phyloP scores from a whole-genome alignment of 1,140 invertebrate genomes.

The Trichonephila clavipes region DNA sequence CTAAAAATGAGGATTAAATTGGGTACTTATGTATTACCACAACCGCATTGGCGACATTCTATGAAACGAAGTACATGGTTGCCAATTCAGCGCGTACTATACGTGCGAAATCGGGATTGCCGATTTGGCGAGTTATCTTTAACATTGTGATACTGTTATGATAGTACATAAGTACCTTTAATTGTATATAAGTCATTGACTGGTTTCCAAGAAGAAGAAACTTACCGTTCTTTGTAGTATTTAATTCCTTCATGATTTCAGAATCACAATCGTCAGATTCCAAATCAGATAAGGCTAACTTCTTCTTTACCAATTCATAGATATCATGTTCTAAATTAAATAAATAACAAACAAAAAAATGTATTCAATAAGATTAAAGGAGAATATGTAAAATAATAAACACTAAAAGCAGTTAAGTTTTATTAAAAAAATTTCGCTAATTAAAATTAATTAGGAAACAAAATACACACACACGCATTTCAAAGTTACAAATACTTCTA shows the following conservation, averaged over 20 bases:
- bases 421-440: no score
- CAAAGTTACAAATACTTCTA: no score
- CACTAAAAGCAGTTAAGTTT: not conserved
- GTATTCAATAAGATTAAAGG: not conserved
- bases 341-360: not conserved
- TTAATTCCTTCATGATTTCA: conserved; percentile 68
- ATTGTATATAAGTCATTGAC: not conserved
- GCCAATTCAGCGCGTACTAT: no score
- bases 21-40: no score
- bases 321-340: conserved; percentile 60
- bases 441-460: no score
- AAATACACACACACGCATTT: no score
- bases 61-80: no score
- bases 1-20: no score
- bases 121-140: no score
- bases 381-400: not conserved
- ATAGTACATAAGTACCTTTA: not conserved
- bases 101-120: no score
- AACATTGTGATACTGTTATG: no score
- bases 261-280: conserved; percentile 55
- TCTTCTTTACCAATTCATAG: conserved; percentile 48
- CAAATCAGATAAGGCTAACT: conserved; percentile 28
- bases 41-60: no score
- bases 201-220: not conserved
- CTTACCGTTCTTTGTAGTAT: conserved; percentile 52